Base-by-base conservation (phyloP, 2,797 vertebrate genomes). In the Carduelis carduelis region DNA sequence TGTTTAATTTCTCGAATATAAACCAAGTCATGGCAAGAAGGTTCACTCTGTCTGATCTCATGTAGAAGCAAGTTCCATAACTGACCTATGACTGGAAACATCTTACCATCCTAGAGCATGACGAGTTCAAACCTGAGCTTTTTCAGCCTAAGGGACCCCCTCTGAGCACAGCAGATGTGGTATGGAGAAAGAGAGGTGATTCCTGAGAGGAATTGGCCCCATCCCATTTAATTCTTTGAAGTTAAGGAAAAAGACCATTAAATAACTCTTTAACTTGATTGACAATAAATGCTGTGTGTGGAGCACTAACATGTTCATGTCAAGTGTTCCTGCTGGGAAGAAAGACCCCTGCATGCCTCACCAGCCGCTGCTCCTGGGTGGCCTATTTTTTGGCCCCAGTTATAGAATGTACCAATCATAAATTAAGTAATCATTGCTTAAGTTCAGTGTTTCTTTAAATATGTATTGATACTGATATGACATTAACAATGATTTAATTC, bases 41-140 rank as follows among this genome's bases (percentile, higher is more conserved):
- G 55, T 83, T 91, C 53, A 37, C 65, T 80, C 68, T 87, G 41
- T 87, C 78, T 95, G 72, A 76, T 91, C 85, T 92, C 30, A 0
- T 88, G 80, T 90, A 90, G 59, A 91, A 94, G 83, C 87, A 91
- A 93, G 87, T 93, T 87, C 89, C 59, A 23, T 96, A 87, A 74
- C 74, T 28, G 20, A 89, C 65, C 82, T 81, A 4, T 69, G 80
- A 66, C 83, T 95, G 82, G 77, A 89, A 91, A 81, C 4, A 12
- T 65, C 69, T 92, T 89, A 70, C 80, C 87, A 70, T 94, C 69
- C 72, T 83, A 66, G 55, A 87, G 43, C 2, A 0, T 44, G 70
- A 53, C 66, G 37, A 94, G 85, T 93, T 94, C 93, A 91, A 93
- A 94, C 94, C 41, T 95, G 94, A 81, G 82, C 50, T 91, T 88